A percentile compares a stretch with the other conserved stretches of the same genome.
These are phyloP conservation scores for Danaus plexippus DNA, from an alignment of 1,140 invertebrate species.

Conservation along the genomic window DNA sequence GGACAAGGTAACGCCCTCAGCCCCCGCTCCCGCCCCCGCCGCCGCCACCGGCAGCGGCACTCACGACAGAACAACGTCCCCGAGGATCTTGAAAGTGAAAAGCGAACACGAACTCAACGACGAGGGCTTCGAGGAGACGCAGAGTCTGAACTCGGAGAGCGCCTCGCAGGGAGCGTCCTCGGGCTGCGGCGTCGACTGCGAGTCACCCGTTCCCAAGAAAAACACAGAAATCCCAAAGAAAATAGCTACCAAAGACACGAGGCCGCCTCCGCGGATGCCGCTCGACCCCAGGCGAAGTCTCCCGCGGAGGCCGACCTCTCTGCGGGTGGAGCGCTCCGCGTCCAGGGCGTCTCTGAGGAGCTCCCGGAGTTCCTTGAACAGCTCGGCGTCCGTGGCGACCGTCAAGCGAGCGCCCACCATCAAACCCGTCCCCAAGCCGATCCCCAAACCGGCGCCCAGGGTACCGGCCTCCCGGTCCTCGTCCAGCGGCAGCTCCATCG, in stretches of 20 bases:
- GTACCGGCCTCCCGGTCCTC: conserved; percentile 80
- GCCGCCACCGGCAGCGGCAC: too few species aligned
- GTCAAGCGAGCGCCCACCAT: conserved; percentile 76
- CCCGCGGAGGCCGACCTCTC: conserved; percentile 49
- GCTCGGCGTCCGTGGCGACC: conserved; percentile 84
- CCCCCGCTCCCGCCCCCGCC: conserved; percentile 12
- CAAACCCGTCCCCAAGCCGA: conserved; percentile 45
- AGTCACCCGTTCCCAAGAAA: conserved; percentile 70
- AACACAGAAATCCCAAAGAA: conserved; percentile 56
- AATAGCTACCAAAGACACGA: conserved; percentile 58
- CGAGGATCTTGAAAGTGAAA: conserved; percentile 57
- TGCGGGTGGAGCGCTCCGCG: conserved; percentile 57
- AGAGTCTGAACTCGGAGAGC: conserved; percentile 86
- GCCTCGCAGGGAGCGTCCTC: conserved; percentile 85
- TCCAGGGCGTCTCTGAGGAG: conserved; percentile 82
- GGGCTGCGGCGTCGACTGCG: conserved; percentile 78
- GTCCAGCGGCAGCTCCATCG: conserved; percentile 80
- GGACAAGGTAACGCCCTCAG: conserved; percentile 30
- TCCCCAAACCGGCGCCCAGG: conserved; percentile 55
- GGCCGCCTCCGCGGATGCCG: conserved; percentile 52
- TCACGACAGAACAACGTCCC: conserved; percentile 45
- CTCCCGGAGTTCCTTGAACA: conserved; percentile 86
- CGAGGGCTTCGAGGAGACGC: conserved; percentile 92
- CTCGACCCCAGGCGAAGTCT: conserved; percentile 45
- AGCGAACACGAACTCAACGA: conserved; percentile 83